phyloP scores from a whole-genome alignment of 64 coral and sea anemone genomes.

The Pocillopora verrucosa region DNA sequence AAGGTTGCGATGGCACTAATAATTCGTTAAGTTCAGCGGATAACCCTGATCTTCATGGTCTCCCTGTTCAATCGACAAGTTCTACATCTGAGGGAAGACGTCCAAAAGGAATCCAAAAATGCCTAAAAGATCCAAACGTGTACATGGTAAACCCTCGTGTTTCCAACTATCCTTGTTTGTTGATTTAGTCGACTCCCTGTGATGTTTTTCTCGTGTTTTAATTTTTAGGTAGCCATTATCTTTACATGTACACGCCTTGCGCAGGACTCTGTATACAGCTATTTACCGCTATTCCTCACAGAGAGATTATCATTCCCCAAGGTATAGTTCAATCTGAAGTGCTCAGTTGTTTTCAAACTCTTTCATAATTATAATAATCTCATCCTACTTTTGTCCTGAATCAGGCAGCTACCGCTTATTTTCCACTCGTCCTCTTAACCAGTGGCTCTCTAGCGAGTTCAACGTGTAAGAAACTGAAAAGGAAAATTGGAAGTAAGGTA shows the following conservation, averaged over 20 bases:
- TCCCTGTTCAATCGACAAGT: background rate
- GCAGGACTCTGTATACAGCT: background rate
- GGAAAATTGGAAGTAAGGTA: slow-evolving; percentile 11
- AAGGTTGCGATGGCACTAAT: no score
- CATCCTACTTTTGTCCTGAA: no score
- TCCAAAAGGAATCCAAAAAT: background rate
- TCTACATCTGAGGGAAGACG: background rate
- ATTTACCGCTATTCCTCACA: slow-evolving; percentile 3
- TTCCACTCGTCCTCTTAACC: background rate
- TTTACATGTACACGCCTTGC: slow-evolving; percentile 9
- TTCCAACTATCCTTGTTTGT: background rate
- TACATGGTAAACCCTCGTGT: background rate
- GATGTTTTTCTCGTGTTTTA: background rate
- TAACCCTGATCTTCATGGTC: background rate
- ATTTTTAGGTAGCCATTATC: background rate
- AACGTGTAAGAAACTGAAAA: background rate
- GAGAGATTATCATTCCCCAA: background rate
- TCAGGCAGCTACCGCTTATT: slow-evolving; percentile 9
- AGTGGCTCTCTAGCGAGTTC: background rate
- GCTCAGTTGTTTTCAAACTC: background rate
- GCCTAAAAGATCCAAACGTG: background rate
- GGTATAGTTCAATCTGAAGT: background rate
- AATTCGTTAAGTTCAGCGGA: background rate
- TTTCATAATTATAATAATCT: no score
- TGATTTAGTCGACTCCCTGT: no score